Conservation (phyloP, 2,113 vertebrate species). For the Coturnix japonica region DNA sequence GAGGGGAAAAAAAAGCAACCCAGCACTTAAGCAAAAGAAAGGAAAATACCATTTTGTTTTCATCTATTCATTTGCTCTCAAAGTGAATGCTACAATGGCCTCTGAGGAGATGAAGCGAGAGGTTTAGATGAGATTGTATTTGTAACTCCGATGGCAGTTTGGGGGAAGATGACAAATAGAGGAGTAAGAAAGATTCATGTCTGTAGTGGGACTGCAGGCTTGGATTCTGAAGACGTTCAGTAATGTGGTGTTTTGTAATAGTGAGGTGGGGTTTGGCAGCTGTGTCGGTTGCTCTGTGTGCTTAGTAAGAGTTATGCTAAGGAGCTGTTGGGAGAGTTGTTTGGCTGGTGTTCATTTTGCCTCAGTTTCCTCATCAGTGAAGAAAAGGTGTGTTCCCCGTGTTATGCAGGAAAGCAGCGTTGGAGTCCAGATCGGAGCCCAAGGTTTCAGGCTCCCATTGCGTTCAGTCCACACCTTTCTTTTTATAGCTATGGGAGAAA, state of each 20-base stretch:
- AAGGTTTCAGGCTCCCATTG: neutral
- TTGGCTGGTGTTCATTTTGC: neutral
- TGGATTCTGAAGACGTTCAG: neutral
- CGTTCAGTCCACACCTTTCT: conserved; percentile 11
- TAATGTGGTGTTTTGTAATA: neutral
- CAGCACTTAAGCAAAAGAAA: neutral
- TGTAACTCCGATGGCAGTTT: neutral
- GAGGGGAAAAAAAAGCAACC: neutral
- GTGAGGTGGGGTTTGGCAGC: neutral
- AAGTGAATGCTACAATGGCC: neutral
- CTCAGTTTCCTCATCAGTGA: neutral
- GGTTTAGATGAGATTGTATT: neutral
- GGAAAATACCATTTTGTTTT: neutral
- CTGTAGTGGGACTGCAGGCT: neutral
- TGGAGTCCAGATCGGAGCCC: neutral
- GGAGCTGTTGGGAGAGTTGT: neutral
- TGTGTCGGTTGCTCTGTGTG: neutral
- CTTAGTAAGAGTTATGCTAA: neutral
- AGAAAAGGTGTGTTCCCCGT: neutral
- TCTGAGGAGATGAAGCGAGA: neutral
- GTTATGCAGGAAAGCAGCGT: neutral
- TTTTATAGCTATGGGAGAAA: conserved; percentile 52
- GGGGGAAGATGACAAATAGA: neutral
- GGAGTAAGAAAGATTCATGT: neutral
- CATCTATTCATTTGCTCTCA: neutral